phyloP scores from a whole-genome alignment of 1,140 invertebrate species.

The Drosophila nebulosa region DNA sequence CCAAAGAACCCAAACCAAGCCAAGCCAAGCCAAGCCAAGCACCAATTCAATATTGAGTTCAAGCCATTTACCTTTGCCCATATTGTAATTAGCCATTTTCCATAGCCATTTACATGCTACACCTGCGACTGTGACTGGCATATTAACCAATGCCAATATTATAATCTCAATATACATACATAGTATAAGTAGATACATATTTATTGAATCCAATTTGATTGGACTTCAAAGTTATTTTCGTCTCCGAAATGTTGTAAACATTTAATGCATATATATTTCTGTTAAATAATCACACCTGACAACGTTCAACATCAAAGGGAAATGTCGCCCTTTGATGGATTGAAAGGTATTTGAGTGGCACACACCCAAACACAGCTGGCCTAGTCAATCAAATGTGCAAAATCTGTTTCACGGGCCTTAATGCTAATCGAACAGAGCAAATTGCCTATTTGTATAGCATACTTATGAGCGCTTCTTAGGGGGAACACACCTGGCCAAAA shows the following conservation, averaged over 20 bases:
- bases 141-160: not conserved
- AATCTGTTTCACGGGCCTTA: constrained; percentile 33
- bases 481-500: not conserved
- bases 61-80: constrained; percentile 18
- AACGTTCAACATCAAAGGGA: not conserved
- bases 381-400: constrained; percentile 46
- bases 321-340: not conserved
- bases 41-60: constrained; percentile 45
- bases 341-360: not conserved
- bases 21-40: not conserved
- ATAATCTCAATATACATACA: not conserved
- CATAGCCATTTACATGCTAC: not conserved
- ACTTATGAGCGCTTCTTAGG: constrained; percentile 20
- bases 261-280: not conserved
- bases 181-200: not conserved
- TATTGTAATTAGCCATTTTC: constrained; percentile 9
- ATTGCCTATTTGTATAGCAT: constrained; percentile 41
- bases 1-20: too few species aligned
- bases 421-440: constrained; percentile 48
- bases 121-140: constrained; percentile 6
- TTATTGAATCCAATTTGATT: constrained; percentile 6
- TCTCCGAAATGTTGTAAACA: not conserved
- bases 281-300: constrained; percentile 8
- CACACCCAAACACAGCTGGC: constrained; percentile 16
- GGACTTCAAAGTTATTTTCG: constrained; percentile 7